Evolutionary conservation across 2,888 invertebrate species (phyloP).

Genomic region (Podabrus alpinus): DNA sequence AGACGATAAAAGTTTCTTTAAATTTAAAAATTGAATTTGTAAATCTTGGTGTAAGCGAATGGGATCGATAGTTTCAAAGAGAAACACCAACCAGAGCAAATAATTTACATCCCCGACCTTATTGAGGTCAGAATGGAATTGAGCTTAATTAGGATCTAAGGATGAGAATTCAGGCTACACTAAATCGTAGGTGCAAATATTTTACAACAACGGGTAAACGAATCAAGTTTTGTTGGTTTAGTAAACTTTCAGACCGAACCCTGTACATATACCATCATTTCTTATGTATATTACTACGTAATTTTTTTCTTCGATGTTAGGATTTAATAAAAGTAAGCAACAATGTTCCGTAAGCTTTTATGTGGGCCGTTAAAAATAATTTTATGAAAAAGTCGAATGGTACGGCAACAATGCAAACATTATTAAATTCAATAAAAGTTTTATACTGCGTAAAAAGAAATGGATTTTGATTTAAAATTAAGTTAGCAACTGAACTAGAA

Average conservation of each 20-base stretch:
- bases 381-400: not conserved
- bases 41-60: not conserved
- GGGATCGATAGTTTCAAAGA: not conserved
- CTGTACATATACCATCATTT: not conserved
- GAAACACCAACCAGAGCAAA: not conserved
- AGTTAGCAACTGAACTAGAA: not conserved
- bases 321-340: not conserved
- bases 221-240: not conserved
- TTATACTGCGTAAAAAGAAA: not conserved
- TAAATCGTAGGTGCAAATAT: not conserved
- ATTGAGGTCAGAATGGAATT: not conserved
- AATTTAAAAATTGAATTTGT: not conserved
- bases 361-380: not conserved
- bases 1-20: not conserved
- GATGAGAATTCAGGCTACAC: not conserved
- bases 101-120: not conserved
- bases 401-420: not conserved
- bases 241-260: not conserved
- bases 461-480: not conserved
- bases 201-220: not conserved
- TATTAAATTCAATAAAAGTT: not conserved
- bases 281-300: not conserved
- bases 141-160: not conserved
- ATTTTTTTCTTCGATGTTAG: not conserved
- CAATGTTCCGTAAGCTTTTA: not conserved